phyloP scores from a whole-genome alignment of 2,888 invertebrate genomes.

The Agrochola macilenta region DNA sequence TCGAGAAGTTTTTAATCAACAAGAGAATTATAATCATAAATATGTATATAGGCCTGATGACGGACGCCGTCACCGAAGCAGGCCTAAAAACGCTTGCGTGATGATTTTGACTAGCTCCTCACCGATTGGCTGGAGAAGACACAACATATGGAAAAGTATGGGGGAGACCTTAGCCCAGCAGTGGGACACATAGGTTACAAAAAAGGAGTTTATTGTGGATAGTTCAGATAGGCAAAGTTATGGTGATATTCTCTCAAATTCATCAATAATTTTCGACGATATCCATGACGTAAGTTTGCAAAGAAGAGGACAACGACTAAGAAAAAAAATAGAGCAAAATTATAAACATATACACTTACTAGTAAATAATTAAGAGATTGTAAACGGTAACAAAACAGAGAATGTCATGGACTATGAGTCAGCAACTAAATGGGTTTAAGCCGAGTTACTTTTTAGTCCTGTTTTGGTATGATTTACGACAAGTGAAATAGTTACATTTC shows the following conservation, averaged over 20 bases:
- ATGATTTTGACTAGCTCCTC: too few relatives aligned
- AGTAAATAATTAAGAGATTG: slow-evolving; percentile 29
- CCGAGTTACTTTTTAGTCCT: slow-evolving; percentile 11
- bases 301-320: neutral
- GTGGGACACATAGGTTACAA: too few relatives aligned
- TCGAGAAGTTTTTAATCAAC: neutral
- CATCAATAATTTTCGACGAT: neutral
- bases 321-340: neutral
- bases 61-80: too few relatives aligned
- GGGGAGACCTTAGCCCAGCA: too few relatives aligned
- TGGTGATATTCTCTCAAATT: neutral
- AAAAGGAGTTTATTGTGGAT: too few relatives aligned
- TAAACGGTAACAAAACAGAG: slow-evolving; percentile 22
- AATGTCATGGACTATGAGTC: slow-evolving; percentile 52
- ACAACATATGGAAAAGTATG: too few relatives aligned
- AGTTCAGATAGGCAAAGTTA: neutral
- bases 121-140: too few relatives aligned
- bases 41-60: too few relatives aligned
- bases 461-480: slow-evolving; percentile 23
- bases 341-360: neutral
- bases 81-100: too few relatives aligned
- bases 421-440: neutral
- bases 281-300: neutral
- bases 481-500: neutral
- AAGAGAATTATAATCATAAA: neutral